Base-by-base conservation (phyloP, 2,888 invertebrate species). In the Neuroscelio doddi region DNA sequence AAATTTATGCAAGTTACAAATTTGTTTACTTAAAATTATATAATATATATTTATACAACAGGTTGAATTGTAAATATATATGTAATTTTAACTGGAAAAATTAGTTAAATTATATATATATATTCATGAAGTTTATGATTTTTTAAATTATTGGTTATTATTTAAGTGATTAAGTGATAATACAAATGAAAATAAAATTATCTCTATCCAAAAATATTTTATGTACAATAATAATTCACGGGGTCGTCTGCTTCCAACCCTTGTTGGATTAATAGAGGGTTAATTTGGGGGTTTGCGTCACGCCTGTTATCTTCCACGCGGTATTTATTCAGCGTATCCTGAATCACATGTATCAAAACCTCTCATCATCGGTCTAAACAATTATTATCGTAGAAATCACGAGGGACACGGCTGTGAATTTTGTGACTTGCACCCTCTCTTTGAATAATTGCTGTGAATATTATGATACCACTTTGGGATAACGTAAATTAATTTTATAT, bases 271-370 rank as follows among this genome's bases (percentile, higher is more conserved):
- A 80, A 79, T 76, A 74, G 78, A 79, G 78, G 80, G 77, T 80
- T 81, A 79, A 81, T 80, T 80, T 78, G 72, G 72, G 73, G 77
- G 74, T 70, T 76, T 68, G 70, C 64, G 67, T 68, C 72, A 71
- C 66, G 73, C 74, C 72, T 72, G 80, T 79, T 82, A 82, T 82
- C 82, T 80, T 78, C 77, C 78, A 79, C 79, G 77, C 79, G 73
- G 79, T 82, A 81, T 82, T 82, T 82, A 77, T 74, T 64, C 79
- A 80, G 80, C 79, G 77, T 77, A 75, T 79, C 75, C 73, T 64
- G 63, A 71, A 74, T 75, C 67, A 70, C 56, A 64, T 72, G 69
- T 72, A 74, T 75, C 72, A 47, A 59, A 59, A 52, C 38, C 41
- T 47, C 69, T 71, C 69, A 66, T 74, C 73, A 74, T 78, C 74